phyloP scores from a whole-genome alignment of 37 sponge, comb jelly and placozoan genomes.

The Haliclona indistincta region DNA sequence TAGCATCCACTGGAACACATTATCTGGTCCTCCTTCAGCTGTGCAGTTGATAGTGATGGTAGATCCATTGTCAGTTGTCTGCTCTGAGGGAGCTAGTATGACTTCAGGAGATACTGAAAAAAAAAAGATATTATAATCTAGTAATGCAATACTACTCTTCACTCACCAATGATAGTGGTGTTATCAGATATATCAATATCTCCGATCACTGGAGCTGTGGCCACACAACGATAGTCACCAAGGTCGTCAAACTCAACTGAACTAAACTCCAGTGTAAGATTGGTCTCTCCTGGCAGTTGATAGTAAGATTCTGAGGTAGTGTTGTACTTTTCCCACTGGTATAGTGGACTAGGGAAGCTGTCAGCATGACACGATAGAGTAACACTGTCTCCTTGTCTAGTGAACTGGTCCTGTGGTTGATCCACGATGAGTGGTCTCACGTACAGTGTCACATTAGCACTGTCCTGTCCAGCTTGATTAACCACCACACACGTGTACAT shows the following conservation, averaged over 20 bases:
- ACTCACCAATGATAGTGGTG: neutral
- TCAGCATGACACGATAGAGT: constrained; percentile 7
- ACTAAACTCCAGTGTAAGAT: constrained; percentile 1
- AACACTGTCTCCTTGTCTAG: neutral
- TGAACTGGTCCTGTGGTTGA: neutral
- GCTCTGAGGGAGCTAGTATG: too few relatives aligned
- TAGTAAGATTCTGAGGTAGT: neutral
- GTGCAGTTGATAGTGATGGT: too few relatives aligned
- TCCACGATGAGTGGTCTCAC: neutral
- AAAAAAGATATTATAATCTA: too few relatives aligned
- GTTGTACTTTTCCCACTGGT: neutral
- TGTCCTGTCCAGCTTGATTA: neutral
- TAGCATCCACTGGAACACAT: too few relatives aligned
- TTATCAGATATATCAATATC: neutral
- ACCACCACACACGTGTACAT: neutral
- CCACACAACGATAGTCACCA: constrained; percentile 14
- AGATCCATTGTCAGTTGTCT: too few relatives aligned
- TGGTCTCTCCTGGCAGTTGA: neutral
- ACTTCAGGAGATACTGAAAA: too few relatives aligned
- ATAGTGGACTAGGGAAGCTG: constrained; percentile 17
- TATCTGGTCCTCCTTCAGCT: too few relatives aligned
- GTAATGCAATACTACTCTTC: too few relatives aligned
- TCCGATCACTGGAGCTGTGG: neutral
- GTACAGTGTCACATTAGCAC: neutral
- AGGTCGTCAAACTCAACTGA: constrained; percentile 12